These are phyloP conservation scores for Cariama cristata DNA, from an alignment of 2,113 vertebrate species.

Conservation along the genomic window DNA sequence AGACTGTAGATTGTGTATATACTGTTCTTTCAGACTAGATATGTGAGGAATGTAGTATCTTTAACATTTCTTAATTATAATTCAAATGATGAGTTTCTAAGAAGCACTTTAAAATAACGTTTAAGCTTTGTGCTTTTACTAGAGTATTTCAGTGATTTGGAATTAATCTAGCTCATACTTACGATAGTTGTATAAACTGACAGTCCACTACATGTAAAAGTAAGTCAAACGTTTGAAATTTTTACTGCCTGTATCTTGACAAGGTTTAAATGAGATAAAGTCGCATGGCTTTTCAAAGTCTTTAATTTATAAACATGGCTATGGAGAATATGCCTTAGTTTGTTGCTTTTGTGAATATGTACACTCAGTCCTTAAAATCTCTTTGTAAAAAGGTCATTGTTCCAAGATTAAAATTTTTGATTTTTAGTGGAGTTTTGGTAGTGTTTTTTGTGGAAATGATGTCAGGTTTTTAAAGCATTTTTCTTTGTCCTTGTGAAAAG, in stretches of 20 bases:
- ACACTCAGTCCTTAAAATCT: neutral
- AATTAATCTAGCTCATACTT: neutral
- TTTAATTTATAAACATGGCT: neutral
- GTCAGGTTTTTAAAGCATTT: accelerated
- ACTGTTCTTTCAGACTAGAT: slow-evolving; percentile 17
- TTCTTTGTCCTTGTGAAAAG: neutral
- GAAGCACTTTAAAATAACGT: slow-evolving; percentile 46
- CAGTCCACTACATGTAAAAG: neutral
- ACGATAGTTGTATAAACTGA: neutral
- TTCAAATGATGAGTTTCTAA: slow-evolving; percentile 24
- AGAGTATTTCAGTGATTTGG: neutral
- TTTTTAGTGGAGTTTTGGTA: neutral
- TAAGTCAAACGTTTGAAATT: neutral
- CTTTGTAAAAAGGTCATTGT: slow-evolving; percentile 20
- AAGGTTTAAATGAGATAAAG: neutral
- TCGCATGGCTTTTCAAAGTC: neutral
- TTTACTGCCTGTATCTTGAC: neutral
- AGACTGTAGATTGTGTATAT: slow-evolving; percentile 54
- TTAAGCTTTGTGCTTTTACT: neutral
- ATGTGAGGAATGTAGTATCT: slow-evolving; percentile 41
- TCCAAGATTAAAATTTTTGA: slow-evolving; percentile 5
- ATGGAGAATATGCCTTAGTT: slow-evolving; percentile 2
- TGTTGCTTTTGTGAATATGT: slow-evolving; percentile 1
- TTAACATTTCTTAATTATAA: slow-evolving; percentile 40
- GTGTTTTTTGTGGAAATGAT: neutral